A percentile compares a stretch with the other conserved stretches of the same genome.
Evolutionary conservation across 2,888 invertebrate species (phyloP).

Genomic region (Girardia tigrina): DNA sequence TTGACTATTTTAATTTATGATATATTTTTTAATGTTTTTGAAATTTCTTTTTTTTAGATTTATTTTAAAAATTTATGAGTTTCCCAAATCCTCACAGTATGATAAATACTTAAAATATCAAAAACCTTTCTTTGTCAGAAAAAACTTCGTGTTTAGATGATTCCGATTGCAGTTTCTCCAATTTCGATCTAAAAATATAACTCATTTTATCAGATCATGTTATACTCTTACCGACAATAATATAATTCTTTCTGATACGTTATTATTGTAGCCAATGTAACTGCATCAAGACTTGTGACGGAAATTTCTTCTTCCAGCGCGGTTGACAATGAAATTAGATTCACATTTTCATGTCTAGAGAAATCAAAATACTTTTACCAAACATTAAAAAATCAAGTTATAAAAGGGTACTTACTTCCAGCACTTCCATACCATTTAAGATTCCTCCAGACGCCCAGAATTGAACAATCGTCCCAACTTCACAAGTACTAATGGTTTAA

Average conservation of each 20-base stretch:
- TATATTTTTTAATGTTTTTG: too few relatives aligned
- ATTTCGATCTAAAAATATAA: background rate
- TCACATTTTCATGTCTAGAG: background rate
- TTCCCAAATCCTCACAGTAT: too few relatives aligned
- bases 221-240: background rate
- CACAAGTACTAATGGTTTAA: background rate
- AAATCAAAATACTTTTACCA: background rate
- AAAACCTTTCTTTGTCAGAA: too few relatives aligned
- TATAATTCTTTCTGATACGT: slow-evolving; percentile 1
- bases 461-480: background rate
- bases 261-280: background rate
- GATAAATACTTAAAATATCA: too few relatives aligned
- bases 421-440: background rate
- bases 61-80: too few relatives aligned
- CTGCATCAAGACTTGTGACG: background rate
- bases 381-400: background rate
- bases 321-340: background rate
- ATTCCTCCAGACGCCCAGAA: background rate
- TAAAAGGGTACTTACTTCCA: background rate
- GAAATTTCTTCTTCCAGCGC: background rate
- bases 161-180: background rate
- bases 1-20: background rate
- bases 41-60: too few relatives aligned
- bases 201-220: background rate
- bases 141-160: background rate